Evolutionary conservation across 2,888 invertebrate genomes (phyloP).

Genomic region (Proisotoma minuta): DNA sequence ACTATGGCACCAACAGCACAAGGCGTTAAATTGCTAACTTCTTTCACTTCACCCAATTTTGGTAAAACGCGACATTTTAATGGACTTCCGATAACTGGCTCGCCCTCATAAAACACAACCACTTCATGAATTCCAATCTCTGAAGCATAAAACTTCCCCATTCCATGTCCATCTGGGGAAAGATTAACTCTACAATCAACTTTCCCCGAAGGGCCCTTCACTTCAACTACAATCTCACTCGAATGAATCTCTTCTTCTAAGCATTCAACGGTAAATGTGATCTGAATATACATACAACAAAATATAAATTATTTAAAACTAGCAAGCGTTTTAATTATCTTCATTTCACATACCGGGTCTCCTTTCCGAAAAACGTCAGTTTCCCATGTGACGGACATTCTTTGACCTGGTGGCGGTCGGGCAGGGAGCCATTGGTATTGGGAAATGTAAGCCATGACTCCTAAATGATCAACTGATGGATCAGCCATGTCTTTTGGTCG

Average conservation of each 20-base stretch:
- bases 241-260: constrained; percentile 65
- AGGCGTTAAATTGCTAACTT: constrained; percentile 76
- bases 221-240: constrained; percentile 68
- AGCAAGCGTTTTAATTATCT: no score
- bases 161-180: constrained; percentile 53
- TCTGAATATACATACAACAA: constrained; percentile 43
- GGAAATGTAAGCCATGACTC: constrained; percentile 95
- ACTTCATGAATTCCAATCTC: constrained; percentile 82
- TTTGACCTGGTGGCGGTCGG: constrained; percentile 74
- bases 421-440: constrained; percentile 85
- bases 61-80: constrained; percentile 80
- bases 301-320: neutral
- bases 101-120: constrained; percentile 59
- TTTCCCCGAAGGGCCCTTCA: constrained; percentile 71
- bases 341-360: constrained; percentile 45
- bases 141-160: constrained; percentile 78
- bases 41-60: constrained; percentile 76
- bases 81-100: constrained; percentile 59
- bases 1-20: constrained; percentile 92
- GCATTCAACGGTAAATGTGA: constrained; percentile 49
- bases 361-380: constrained; percentile 43
- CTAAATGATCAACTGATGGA: constrained; percentile 90
- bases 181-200: constrained; percentile 59
- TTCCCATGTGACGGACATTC: constrained; percentile 67
- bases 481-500: constrained; percentile 92